Evolutionary conservation across 2,888 invertebrate species (phyloP).

Genomic region (Cremastinae sp.): DNA sequence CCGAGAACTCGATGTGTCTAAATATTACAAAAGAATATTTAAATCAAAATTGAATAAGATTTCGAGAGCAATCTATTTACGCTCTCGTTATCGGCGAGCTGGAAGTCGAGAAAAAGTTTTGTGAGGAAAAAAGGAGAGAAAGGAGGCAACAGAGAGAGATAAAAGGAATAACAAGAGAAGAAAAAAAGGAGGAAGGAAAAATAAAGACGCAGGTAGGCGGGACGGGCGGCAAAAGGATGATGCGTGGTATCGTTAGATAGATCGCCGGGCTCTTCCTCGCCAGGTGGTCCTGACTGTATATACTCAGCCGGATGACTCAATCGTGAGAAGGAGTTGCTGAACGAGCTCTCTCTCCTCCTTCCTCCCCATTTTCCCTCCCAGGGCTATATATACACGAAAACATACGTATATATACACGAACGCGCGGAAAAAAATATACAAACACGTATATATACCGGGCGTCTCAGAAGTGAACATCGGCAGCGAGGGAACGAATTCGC

Average conservation of each 20-base stretch:
- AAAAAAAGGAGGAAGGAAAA: slow-evolving; percentile 38
- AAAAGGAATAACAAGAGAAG: slow-evolving; percentile 26
- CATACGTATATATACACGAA: slow-evolving; percentile 42
- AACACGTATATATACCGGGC: slow-evolving; percentile 3
- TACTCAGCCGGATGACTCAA: slow-evolving; percentile 75
- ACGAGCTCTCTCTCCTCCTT: slow-evolving; percentile 60
- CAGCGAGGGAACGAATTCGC: slow-evolving; percentile 3
- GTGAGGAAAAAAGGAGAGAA: slow-evolving; percentile 37
- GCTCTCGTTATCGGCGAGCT: slow-evolving; percentile 56
- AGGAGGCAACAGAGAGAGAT: slow-evolving; percentile 21
- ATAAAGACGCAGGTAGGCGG: slow-evolving; percentile 55
- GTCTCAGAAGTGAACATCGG: neutral
- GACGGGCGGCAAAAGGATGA: slow-evolving; percentile 61
- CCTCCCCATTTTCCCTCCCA: slow-evolving; percentile 2
- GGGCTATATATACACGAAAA: slow-evolving; percentile 29
- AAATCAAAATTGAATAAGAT: slow-evolving; percentile 40
- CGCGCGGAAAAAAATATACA: slow-evolving; percentile 19
- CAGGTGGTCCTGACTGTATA: slow-evolving; percentile 77
- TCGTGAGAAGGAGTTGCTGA: slow-evolving; percentile 77
- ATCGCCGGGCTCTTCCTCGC: slow-evolving; percentile 72
- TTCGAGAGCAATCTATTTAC: slow-evolving; percentile 42
- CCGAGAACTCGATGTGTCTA: slow-evolving; percentile 16
- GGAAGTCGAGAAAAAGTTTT: slow-evolving; percentile 33
- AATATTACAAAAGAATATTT: neutral
- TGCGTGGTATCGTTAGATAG: slow-evolving; percentile 74